Conservation (phyloP, 2,797 vertebrate species). For the Tadarida brasiliensis region DNA sequence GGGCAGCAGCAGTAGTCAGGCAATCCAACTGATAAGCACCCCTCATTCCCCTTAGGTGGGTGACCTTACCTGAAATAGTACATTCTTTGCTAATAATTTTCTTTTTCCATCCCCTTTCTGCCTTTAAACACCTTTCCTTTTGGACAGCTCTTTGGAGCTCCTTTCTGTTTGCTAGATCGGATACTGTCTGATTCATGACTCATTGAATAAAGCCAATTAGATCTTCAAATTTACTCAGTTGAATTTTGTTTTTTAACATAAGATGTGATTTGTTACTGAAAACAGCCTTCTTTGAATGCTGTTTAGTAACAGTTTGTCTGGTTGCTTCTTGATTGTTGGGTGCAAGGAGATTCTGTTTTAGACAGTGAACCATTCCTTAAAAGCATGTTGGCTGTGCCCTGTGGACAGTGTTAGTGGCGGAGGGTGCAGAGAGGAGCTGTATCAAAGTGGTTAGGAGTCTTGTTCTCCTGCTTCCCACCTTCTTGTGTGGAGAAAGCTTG, state of each 20-base stretch:
- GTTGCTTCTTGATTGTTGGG: neutral
- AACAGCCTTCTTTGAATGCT: neutral
- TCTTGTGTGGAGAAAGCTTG: neutral
- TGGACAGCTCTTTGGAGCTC: neutral
- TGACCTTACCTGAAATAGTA: neutral
- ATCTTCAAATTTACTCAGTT: neutral
- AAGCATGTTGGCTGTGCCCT: neutral
- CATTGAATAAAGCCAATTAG: neutral
- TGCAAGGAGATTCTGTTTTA: neutral
- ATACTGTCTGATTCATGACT: neutral
- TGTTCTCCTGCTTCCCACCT: neutral
- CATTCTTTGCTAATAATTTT: neutral
- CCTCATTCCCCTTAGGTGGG: neutral
- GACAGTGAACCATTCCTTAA: neutral
- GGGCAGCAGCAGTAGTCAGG: neutral
- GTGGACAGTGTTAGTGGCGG: neutral
- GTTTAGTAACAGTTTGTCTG: neutral
- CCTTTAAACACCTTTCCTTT: neutral
- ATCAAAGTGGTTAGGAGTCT: neutral
- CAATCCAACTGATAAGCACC: neutral
- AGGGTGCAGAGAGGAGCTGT: neutral
- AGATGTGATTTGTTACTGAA: neutral
- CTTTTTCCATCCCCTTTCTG: neutral
- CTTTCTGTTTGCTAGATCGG: neutral
- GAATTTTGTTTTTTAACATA: neutral